These are phyloP conservation scores for Eustalomyia histrio DNA, from an alignment of 2,888 invertebrate genomes.

Conservation along the genomic window DNA sequence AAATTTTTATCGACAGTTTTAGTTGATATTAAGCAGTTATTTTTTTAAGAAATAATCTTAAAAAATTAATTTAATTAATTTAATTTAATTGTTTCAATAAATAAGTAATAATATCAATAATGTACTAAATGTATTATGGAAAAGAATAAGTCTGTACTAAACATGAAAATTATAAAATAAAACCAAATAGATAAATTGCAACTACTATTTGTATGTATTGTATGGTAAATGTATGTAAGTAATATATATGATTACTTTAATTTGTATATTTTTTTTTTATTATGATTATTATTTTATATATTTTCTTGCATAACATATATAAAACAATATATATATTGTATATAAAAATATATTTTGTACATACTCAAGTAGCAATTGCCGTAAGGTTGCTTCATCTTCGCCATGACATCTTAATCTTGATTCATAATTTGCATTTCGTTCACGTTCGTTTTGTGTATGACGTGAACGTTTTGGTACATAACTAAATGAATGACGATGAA, in stretches of 20 bases:
- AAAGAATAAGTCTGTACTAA: no score
- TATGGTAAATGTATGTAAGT: conserved; percentile 21
- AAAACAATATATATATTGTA: no score
- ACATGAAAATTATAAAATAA: neutral
- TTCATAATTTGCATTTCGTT: conserved; percentile 78
- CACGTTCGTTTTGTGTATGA: conserved; percentile 75
- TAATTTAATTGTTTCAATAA: no score
- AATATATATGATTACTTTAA: conserved; percentile 12
- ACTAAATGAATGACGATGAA: conserved; percentile 79
- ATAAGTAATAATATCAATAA: no score
- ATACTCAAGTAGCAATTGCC: conserved; percentile 96
- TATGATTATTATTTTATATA: neutral
- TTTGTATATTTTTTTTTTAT: conserved; percentile 5
- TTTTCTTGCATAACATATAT: no score
- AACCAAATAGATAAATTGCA: neutral
- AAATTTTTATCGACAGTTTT: no score
- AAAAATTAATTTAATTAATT: no score
- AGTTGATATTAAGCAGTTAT: no score
- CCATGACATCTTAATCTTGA: conserved; percentile 80
- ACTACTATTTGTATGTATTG: neutral
- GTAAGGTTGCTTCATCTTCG: conserved; percentile 95
- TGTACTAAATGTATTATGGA: no score
- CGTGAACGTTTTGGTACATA: conserved; percentile 79
- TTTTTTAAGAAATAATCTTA: neutral
- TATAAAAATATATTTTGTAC: conserved; percentile 75